A percentile compares a stretch with the other conserved stretches of the same genome.
Conservation (phyloP, 2,888 invertebrate genomes). For the Acleris sparsana region DNA sequence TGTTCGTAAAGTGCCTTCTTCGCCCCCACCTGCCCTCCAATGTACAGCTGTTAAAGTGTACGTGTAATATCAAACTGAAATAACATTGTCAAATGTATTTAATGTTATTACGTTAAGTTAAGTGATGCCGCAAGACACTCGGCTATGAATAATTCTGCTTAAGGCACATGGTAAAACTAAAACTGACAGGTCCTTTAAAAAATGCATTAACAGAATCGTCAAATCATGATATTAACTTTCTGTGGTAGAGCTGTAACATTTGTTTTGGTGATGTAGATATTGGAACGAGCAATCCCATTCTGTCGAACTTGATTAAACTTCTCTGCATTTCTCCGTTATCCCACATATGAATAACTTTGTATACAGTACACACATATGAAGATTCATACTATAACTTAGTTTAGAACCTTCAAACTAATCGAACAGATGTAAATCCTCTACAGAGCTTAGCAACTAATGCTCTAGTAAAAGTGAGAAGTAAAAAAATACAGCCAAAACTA, state of each 20-base stretch:
- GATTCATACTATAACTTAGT: constrained; percentile 6
- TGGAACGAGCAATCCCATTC: too few relatives aligned
- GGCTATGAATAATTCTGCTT: too few relatives aligned
- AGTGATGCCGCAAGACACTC: background rate
- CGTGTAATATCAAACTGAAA: constrained; percentile 16
- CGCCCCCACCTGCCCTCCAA: constrained; percentile 24
- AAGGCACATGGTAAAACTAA: too few relatives aligned
- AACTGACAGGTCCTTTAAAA: too few relatives aligned
- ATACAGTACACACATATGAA: too few relatives aligned
- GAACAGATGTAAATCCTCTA: constrained; percentile 17
- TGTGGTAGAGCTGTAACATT: too few relatives aligned
- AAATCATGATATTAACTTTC: too few relatives aligned
- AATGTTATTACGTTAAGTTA: constrained; percentile 7
- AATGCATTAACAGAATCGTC: too few relatives aligned
- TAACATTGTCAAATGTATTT: constrained; percentile 26
- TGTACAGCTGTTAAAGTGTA: constrained; percentile 31
- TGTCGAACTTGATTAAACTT: too few relatives aligned
- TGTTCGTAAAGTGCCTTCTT: constrained; percentile 35
- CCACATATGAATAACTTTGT: background rate
- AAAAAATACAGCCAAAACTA: constrained; percentile 1
- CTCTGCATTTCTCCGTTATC: background rate
- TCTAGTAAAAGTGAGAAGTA: background rate
- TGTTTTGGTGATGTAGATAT: too few relatives aligned
- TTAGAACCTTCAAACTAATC: constrained; percentile 7
- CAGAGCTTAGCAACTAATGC: constrained; percentile 11